Percentiles rank a stretch among this genome's conserved stretches.
Conservation (phyloP, 2,888 invertebrate genomes). For the Oeneis ivallda region DNA sequence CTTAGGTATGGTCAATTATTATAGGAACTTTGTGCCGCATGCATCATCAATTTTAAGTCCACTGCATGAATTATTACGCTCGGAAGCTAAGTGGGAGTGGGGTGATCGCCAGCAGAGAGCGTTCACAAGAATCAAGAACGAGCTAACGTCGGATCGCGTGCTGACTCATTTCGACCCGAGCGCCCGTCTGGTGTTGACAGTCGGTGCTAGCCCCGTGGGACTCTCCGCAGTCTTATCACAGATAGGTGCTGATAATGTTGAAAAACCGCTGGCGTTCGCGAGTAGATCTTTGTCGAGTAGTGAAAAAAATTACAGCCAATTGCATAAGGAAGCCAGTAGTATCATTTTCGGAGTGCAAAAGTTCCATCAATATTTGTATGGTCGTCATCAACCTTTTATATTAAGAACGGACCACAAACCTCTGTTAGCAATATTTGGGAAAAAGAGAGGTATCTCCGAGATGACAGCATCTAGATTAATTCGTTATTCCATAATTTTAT, state of each 20-base stretch:
- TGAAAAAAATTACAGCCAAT: slow-evolving; percentile 32
- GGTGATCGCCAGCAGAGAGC: slow-evolving; percentile 19
- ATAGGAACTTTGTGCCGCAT: slow-evolving; percentile 43
- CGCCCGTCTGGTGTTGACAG: slow-evolving; percentile 32
- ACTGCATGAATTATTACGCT: slow-evolving; percentile 33
- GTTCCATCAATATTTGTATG: slow-evolving; percentile 36
- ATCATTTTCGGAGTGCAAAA: slow-evolving; percentile 32
- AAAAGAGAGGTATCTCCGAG: neutral
- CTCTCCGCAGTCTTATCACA: slow-evolving; percentile 39
- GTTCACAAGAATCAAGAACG: slow-evolving; percentile 37
- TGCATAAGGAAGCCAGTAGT: slow-evolving; percentile 38
- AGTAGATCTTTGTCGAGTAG: neutral
- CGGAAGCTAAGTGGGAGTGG: slow-evolving; percentile 29
- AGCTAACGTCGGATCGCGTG: too few species aligned
- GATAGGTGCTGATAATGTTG: slow-evolving; percentile 23
- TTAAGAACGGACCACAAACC: slow-evolving; percentile 18
- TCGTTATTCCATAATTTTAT: neutral
- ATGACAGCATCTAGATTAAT: neutral
- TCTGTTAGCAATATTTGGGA: neutral
- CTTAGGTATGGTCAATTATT: slow-evolving; percentile 44
- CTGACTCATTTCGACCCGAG: too few species aligned
- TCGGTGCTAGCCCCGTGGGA: slow-evolving; percentile 40
- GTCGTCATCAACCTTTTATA: slow-evolving; percentile 26
- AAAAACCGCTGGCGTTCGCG: slow-evolving; percentile 21
- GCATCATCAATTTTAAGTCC: slow-evolving; percentile 41